Base-by-base conservation (phyloP, 2,113 vertebrate species). In the Leucopsar rothschildi region DNA sequence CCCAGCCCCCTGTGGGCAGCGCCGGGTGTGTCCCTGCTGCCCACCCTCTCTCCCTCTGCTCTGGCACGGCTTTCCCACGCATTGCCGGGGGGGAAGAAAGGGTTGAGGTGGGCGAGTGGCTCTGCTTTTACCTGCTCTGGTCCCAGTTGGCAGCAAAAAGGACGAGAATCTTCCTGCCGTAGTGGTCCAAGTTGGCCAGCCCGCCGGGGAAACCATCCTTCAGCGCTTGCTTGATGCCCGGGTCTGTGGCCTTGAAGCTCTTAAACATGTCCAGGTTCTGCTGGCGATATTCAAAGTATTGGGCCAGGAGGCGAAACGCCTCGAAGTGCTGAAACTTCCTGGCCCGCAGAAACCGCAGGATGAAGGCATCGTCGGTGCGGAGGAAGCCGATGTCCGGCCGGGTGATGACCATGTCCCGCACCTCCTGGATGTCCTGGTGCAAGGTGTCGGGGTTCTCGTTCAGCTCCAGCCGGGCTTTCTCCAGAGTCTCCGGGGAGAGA, bases 231-330 rank as follows among this genome's bases (percentile, higher is more conserved):
- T 99, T 99, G 97, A 99, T 99, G 49, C 99, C 99, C 3, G 99
- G 99, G 96, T 99, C 99, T 3, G 99, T 99, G 94, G 99, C 98
- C 97, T 99, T 99, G 97, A 99, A 99, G 98, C 99, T 99, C 97
- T 99, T 99, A 98, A 99, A 99, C 99, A 99, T 99, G 96, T 99
- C 99, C 97, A 99, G 98, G 97, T 99, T 99, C 97, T 99, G 99
- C 96, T 99, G 99, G 35, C 99, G 97, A 95, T 99, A 99, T 95
- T 99, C 99, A 82, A 99, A 99, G 92, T 99, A 99, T 82, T 99
- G 99, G 78, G 99, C 99, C 97, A 99, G 97, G 88, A 99, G 98
- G 50, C 99, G 98, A 88, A 99, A 99, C 40, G 99, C 99, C 97
- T 99, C 99, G 53, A 99, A 99, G 98, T 99, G 99, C 96, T 99